Evolutionary conservation across 2,888 invertebrate genomes (phyloP), one percentile per base, ranked within the genome.

Genomic region (Drosophila yooni): DNA sequence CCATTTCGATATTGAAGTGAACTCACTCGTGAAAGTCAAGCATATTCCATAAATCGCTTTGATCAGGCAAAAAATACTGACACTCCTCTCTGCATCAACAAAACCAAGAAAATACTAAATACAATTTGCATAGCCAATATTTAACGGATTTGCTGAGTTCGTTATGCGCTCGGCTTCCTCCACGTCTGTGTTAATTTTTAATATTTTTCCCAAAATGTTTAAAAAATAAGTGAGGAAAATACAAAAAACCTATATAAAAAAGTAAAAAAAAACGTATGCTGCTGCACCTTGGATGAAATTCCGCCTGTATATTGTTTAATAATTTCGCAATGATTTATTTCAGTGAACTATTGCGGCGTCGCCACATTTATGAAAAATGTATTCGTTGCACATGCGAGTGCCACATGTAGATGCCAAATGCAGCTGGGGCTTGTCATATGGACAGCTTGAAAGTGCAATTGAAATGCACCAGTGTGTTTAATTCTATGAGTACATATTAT

Each of bases 121-220:
- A 78, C 43, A 80, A 89, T 88, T 88, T 89, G 86, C 90, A 89
- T 86, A 86, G 70, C 65, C 77, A 88, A 86, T 81, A 86, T 83
- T 79, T 82, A 69, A 81, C 70, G 82, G 82, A 82, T 81, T 81
- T 81, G 67, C 60, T 65, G 65, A 52, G 67, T 70, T 40, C 15
- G 38, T 29, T 73, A 27, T 48, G 21, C 48, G 48, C 27, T 25
- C 27, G 27, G 27, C 1, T 67, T 75, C 63, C 67, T 10, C 1
- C 72, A 50, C 43, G 50, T 57, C 53, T 18, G 31, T 58, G 33
- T 51, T 67, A 59, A 38, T 66, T 61, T 34, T 46, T 64, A 25
- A 27, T 11, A 21, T 43, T 2, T 21, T 21, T 43, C 6, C 21
- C 5, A 43, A 43, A 5, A 43, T 43, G 11, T 6, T n/a, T 6